Conservation (phyloP, 1,140 invertebrate species). For the Whitmania pigra region DNA sequence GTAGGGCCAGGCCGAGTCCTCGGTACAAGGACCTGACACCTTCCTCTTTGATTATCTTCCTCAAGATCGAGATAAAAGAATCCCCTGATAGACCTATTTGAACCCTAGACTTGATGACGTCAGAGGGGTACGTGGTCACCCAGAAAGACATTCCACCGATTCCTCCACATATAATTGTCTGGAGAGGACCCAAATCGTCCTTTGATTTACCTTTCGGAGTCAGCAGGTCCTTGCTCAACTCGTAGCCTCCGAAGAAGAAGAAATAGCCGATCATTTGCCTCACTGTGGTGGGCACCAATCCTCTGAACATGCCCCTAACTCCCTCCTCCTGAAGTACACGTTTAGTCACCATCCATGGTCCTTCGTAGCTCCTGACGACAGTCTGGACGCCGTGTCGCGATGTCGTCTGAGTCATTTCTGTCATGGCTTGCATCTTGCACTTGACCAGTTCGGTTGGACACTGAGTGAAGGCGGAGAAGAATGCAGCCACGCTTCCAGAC, state of each 20-base stretch:
- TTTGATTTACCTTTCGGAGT: slow-evolving; percentile 51
- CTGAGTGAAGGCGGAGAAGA: slow-evolving; percentile 87
- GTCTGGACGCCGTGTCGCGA: not conserved
- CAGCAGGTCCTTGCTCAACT: slow-evolving; percentile 59
- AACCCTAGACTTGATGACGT: slow-evolving; percentile 91
- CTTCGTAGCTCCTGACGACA: slow-evolving; percentile 34
- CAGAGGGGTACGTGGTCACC: slow-evolving; percentile 84
- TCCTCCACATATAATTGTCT: slow-evolving; percentile 69
- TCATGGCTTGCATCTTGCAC: slow-evolving; percentile 87
- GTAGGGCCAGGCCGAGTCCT: slow-evolving; percentile 76
- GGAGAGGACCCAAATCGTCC: slow-evolving; percentile 51
- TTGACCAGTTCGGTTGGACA: slow-evolving; percentile 97
- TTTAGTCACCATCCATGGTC: slow-evolving; percentile 60
- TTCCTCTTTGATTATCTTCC: slow-evolving; percentile 64
- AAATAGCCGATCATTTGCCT: slow-evolving; percentile 98
- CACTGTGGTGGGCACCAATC: slow-evolving; percentile 76
- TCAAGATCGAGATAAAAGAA: slow-evolving; percentile 49
- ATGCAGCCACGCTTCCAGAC: slow-evolving; percentile 84
- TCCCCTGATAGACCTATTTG: slow-evolving; percentile 54
- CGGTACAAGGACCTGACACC: slow-evolving; percentile 69
- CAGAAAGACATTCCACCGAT: slow-evolving; percentile 78
- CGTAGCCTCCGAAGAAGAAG: slow-evolving; percentile 93
- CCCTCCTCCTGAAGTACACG: slow-evolving; percentile 65
- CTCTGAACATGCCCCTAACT: slow-evolving; percentile 72
- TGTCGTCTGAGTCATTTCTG: slow-evolving; percentile 54